These are phyloP conservation scores for Hydroisotoma schaefferi DNA, from an alignment of 2,888 invertebrate genomes.

Conservation along the genomic window DNA sequence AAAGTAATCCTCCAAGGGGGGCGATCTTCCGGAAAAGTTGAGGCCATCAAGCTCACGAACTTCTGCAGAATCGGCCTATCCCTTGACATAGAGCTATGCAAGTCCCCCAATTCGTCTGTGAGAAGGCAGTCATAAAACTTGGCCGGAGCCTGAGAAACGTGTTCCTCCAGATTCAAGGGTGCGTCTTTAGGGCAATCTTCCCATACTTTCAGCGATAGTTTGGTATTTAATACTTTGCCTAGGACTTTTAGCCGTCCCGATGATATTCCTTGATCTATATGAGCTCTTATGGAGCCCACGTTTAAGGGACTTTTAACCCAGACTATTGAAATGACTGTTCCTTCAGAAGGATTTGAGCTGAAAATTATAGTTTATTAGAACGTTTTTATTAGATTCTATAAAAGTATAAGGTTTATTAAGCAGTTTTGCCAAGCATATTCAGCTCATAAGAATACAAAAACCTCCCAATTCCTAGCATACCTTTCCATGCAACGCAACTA, in stretches of 20 bases:
- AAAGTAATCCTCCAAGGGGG: slow-evolving; percentile 3
- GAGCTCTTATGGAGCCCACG: not conserved
- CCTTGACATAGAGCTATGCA: not conserved
- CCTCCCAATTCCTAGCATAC: too few relatives aligned
- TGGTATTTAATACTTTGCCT: not conserved
- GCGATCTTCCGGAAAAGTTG: not conserved
- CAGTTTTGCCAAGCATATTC: too few relatives aligned
- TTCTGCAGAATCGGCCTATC: not conserved
- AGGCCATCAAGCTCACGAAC: not conserved
- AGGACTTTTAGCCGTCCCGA: not conserved
- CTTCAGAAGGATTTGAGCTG: too few relatives aligned
- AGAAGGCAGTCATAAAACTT: slow-evolving; percentile 6
- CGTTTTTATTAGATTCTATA: too few relatives aligned
- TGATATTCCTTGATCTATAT: not conserved
- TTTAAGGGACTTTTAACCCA: slow-evolving; percentile 6
- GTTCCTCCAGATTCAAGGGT: not conserved
- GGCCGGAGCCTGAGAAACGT: not conserved
- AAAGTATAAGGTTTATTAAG: too few relatives aligned
- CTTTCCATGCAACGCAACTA: too few relatives aligned
- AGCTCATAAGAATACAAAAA: too few relatives aligned
- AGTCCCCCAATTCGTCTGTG: not conserved
- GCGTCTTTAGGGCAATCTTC: not conserved
- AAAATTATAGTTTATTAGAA: too few relatives aligned
- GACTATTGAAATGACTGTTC: not conserved
- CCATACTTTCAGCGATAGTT: not conserved